Evolutionary conservation across 1,140 invertebrate genomes (phyloP), one percentile per base, ranked within the genome.

Genomic region (Nomia melanderi): DNA sequence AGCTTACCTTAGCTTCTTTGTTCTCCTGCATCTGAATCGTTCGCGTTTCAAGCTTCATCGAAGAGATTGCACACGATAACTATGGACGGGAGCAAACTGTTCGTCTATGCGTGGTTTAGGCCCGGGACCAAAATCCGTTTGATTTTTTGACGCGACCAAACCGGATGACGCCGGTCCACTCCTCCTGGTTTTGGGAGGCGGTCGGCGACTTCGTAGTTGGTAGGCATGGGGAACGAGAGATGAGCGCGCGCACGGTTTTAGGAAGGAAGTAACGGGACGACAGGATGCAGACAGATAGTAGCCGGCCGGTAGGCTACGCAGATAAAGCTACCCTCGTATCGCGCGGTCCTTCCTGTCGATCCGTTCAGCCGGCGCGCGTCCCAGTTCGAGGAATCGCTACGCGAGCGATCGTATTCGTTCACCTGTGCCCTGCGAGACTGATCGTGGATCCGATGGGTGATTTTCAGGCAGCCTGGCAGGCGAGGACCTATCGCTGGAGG

Each of bases 381-480:
- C 41, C 41, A 4, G 20, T 44, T 44, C 41, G 14, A 0, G 12
- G 41, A 17, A 44, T n/a, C 20, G 6, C n/a, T 7, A 50, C n/a
- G 5, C 20, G 20, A 6, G n/a, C 20, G 7, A n/a, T 17, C 47
- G 47, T 50, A 12, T 50, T 5, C n/a, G 20, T n/a, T 44, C 41
- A 44, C 17, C 47, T 50, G 17, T 50, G n/a, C n/a, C n/a, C n/a
- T n/a, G 6, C 29, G 33, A 66, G 20, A 78, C 59, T 85, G 71
- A 82, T 50, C 44, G 54, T 50, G n/a, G 59, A 60, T 57, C 39
- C 63, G 62, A 79, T 73, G 41, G 36, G 60, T 79, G 87, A 72
- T 87, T 93, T 95, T 20, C 93, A 97, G 96, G 96, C 92, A 95
- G 95, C 76, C 93, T 97, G 90, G 94, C 96, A 83, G 95, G 95